Evolutionary conservation across 2,888 invertebrate species (phyloP).

Genomic region (Meganola albula): DNA sequence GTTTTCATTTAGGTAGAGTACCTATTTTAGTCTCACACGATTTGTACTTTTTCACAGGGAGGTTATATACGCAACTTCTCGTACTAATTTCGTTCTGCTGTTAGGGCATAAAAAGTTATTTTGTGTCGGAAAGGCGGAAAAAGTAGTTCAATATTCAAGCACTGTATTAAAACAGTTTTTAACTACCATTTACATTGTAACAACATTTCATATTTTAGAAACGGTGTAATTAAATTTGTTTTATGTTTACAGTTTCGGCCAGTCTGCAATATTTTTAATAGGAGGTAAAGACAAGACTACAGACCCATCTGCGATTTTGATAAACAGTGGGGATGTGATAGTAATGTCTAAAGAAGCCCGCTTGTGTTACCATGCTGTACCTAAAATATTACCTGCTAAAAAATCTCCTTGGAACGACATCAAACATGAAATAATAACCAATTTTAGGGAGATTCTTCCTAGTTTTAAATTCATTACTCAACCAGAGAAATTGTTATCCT

Average conservation of each 20-base stretch:
- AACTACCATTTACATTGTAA: too few species aligned
- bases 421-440: slow-evolving; percentile 8
- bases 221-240: too few species aligned
- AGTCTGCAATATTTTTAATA: slow-evolving; percentile 94
- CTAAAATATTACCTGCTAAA: slow-evolving; percentile 83
- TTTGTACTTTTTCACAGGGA: too few species aligned
- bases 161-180: too few species aligned
- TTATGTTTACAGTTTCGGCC: slow-evolving; percentile 88
- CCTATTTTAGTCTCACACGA: too few species aligned
- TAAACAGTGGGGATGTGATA: slow-evolving; percentile 93
- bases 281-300: slow-evolving; percentile 86
- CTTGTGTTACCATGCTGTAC: slow-evolving; percentile 95
- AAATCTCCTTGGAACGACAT: slow-evolving; percentile 68
- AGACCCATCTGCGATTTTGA: slow-evolving; percentile 82
- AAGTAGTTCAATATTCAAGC: too few species aligned
- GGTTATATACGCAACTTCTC: too few species aligned
- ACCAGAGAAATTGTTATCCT: slow-evolving; percentile 26
- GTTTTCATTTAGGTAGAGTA: slow-evolving; percentile 93
- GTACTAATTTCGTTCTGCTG: too few species aligned
- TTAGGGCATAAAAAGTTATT: too few species aligned
- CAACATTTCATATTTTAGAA: too few species aligned
- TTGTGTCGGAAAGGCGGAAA: too few species aligned
- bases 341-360: slow-evolving; percentile 93
- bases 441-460: slow-evolving; percentile 5
- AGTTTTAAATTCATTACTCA: slow-evolving; percentile 42